These are phyloP conservation scores for Anthophora plumipes DNA, from an alignment of 2,888 invertebrate species.

Conservation along the genomic window DNA sequence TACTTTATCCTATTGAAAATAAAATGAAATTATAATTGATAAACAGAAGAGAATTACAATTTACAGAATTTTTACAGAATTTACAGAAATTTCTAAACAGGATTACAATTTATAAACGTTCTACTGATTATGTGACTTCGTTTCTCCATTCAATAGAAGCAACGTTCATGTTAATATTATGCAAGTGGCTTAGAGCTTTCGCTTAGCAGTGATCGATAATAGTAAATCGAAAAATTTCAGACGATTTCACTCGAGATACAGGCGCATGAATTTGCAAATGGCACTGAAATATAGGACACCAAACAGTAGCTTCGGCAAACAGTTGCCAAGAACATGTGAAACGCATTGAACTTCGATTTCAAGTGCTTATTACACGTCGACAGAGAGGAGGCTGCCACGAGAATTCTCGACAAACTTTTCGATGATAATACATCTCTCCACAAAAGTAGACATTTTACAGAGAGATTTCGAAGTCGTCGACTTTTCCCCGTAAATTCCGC, in stretches of 20 bases:
- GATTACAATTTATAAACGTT: no score
- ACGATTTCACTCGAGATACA: not conserved
- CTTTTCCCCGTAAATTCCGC: conserved; percentile 6
- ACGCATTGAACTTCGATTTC: conserved; percentile 12
- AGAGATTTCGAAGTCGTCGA: conserved; percentile 29
- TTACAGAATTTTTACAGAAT: no score
- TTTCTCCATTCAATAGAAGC: no score
- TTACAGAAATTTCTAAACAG: no score
- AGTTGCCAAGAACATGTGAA: conserved; percentile 13
- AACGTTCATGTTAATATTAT: no score
- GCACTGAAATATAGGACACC: conserved; percentile 18
- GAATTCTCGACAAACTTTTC: conserved; percentile 5
- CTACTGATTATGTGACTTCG: no score
- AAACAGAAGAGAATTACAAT: no score
- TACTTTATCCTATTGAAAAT: no score
- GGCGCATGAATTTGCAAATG: conserved; percentile 18
- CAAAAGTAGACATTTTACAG: conserved; percentile 1
- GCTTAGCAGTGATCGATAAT: not conserved
- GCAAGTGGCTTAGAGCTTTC: no score
- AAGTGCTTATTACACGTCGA: conserved; percentile 19
- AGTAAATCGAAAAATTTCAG: not conserved
- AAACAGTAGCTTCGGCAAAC: conserved; percentile 25
- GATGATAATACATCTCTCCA: conserved; percentile 20
- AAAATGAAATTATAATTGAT: no score
- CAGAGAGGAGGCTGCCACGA: conserved; percentile 1